Evolutionary conservation across 2,113 vertebrate genomes (phyloP), one percentile per base, ranked within the genome.

Genomic region (Stercorarius parasiticus): DNA sequence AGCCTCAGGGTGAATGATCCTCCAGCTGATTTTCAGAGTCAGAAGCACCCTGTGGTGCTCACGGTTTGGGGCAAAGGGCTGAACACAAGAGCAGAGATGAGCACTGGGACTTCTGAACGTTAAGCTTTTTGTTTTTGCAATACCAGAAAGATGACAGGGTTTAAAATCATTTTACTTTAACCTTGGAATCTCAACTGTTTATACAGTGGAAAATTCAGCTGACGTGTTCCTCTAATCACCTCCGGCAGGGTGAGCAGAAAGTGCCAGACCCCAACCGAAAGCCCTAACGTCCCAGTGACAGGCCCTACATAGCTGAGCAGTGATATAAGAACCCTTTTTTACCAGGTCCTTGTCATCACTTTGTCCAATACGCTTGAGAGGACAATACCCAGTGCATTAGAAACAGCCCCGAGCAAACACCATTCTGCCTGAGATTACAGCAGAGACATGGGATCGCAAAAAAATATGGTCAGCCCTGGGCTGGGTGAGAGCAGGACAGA

Each of bases 341-440:
- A 98, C 96, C 94, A 74, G 97, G 95, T 97, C 91, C 98, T 94
- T 98, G 98, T 98, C 98, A 98, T 97, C 97, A 95, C 97, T 86
- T 93, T 56, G 90, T 93, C 96, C 91, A 95, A 81, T 52, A 32
- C 4, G 34, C 96, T 96, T 79, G 19, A 85, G 78, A 97, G 97
- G 97, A 98, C 97, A 96, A 97, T 97, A 97, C 92, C 96, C 98
- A 98, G 98, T 30, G 29, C 95, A 94, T 97, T 82, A 97, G 89
- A 92, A 94, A 67, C 95, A 86, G 96, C 88, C 94, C 4, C 29
- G 42, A 79, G 97, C 70, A 71, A 96, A 94, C 91, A 95, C 78
- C 50, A 55, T 80, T 43, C 92, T 52, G 19, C 82, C 87, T 69
- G 94, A 98, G 98, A 98, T 97, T 97, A 97, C 94, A 93, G 88